phyloP scores from a whole-genome alignment of 2,888 invertebrate species.

The Dynastes hyllus region DNA sequence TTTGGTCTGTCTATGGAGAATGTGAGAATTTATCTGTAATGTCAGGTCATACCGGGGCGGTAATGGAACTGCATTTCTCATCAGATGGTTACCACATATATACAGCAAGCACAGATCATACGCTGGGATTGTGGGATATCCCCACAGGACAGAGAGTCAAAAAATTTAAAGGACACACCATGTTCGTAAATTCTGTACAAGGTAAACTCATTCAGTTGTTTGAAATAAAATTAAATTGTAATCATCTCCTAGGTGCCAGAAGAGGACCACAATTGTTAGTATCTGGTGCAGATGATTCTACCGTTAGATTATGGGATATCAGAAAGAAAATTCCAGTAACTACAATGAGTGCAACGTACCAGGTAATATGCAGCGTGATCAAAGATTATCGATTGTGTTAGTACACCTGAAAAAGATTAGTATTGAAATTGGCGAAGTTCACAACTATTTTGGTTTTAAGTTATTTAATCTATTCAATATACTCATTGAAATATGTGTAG shows the following conservation, averaged over 20 bases:
- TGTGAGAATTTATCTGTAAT: conserved; percentile 97
- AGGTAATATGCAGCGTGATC: conserved; percentile 66
- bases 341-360: conserved; percentile 82
- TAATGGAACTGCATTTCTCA: conserved; percentile 94
- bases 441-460: no score
- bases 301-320: conserved; percentile 94
- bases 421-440: no score
- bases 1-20: conserved; percentile 98
- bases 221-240: background rate
- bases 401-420: no score
- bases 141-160: conserved; percentile 90
- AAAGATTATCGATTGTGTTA: background rate
- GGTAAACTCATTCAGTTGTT: conserved; percentile 64
- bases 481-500: no score
- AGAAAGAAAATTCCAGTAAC: conserved; percentile 87
- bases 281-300: conserved; percentile 96
- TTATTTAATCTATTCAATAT: no score
- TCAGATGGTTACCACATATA: conserved; percentile 89
- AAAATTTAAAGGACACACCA: conserved; percentile 88
- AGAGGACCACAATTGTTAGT: conserved; percentile 93
- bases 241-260: conserved; percentile 76
- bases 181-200: conserved; percentile 83
- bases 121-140: conserved; percentile 96
- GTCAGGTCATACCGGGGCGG: conserved; percentile 95
- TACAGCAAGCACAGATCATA: conserved; percentile 95